These are phyloP conservation scores for Hemiprocne comata DNA, from an alignment of 2,113 vertebrate species.

Conservation along the genomic window DNA sequence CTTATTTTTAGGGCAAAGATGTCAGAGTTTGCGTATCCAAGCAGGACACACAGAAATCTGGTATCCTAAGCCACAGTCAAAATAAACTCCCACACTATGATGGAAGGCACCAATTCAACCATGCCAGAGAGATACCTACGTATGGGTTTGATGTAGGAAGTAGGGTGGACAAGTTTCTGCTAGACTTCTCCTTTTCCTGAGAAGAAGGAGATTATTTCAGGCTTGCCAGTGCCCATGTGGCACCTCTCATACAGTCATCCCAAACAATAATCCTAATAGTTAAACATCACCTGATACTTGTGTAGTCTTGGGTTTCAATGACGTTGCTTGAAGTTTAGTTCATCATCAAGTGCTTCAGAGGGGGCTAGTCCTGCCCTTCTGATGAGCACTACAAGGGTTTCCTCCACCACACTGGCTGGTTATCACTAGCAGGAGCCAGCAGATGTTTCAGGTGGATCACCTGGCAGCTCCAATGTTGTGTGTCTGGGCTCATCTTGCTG, in stretches of 20 bases:
- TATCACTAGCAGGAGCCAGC: not conserved
- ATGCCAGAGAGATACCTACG: rapidly evolving
- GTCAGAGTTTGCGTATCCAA: not conserved
- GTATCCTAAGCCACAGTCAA: not conserved
- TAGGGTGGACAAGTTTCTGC: not conserved
- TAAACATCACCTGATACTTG: not conserved
- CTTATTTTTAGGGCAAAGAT: not conserved
- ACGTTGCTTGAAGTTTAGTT: not conserved
- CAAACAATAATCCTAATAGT: not conserved
- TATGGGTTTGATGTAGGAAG: not conserved
- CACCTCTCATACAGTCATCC: not conserved
- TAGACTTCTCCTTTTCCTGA: not conserved
- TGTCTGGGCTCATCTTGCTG: conserved; percentile 30
- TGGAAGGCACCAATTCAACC: not conserved
- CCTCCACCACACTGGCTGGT: not conserved
- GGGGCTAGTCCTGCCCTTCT: not conserved
- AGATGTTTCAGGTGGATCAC: not conserved
- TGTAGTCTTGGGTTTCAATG: not conserved
- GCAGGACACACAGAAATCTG: not conserved
- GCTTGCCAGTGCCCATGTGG: not conserved
- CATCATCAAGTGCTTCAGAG: not conserved
- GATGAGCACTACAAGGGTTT: not conserved
- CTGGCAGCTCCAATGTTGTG: not conserved
- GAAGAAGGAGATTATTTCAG: not conserved
- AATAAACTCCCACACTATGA: rapidly evolving